phyloP scores from a whole-genome alignment of 2,888 invertebrate species.

The Eristalis pertinax region DNA sequence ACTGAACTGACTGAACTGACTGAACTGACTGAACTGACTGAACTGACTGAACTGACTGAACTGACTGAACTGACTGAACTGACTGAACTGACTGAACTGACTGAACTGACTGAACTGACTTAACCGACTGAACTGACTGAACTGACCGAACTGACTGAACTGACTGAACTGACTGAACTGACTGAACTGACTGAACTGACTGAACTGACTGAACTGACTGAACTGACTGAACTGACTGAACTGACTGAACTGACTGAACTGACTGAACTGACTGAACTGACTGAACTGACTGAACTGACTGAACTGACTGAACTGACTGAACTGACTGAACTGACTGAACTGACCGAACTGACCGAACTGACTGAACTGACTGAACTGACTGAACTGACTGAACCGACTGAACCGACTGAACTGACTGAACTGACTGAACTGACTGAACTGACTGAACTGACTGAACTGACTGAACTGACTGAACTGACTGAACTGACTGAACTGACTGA shows the following conservation, averaged over 20 bases:
- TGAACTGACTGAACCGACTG: too few species aligned
- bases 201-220: background rate
- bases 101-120: background rate
- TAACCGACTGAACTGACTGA: background rate
- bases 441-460: background rate
- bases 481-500: background rate
- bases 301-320: background rate
- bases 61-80: background rate
- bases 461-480: background rate
- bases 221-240: background rate
- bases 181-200: background rate
- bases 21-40: background rate
- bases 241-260: background rate
- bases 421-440: background rate
- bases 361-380: background rate
- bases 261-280: background rate
- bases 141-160: background rate
- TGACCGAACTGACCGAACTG: background rate
- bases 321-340: background rate
- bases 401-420: background rate
- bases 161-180: background rate
- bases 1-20: background rate
- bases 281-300: too few species aligned
- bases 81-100: conserved; percentile 2
- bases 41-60: conserved; percentile 2